Base-by-base conservation (phyloP, 2,888 invertebrate genomes). In the Lithophane socia region DNA sequence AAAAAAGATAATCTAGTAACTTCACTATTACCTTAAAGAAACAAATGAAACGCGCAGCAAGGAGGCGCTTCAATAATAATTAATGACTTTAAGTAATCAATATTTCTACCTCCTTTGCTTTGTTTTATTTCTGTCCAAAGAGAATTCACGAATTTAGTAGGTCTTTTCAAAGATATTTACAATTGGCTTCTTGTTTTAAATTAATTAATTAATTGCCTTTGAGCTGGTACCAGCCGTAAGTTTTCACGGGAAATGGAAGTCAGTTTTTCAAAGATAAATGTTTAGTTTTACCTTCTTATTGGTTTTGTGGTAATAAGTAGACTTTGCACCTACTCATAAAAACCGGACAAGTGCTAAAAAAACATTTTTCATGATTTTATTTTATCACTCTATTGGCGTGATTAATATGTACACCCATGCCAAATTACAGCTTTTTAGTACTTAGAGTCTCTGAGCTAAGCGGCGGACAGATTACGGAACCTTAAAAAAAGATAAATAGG, bases 11-110 rank as follows among this genome's bases (percentile, higher is more conserved):
- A 72, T 73, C 74, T 56, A 56, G 16, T 61, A 47, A 58, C 29
- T 21, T 52, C 56, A 66, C 52, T 75, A 78, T 73, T 66, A 60
- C 54, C 52, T 70, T 65, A 29, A 63, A 73, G 74, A 81, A 83
- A 86, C 66, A 81, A 81, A 86, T 42, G 4, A 80, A 77, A 13
- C 75, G 67, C 75, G 60, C 73, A 72, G 73, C 58, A 72, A 70
- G 47, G 24, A 72, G 56, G 47, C 75, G 44, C 60, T 61, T 65
- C 63, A 75, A 76, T 73, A 85, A 82, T 87, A 85, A 90, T 87
- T 84, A 87, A 88, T 84, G 85, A 77, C 68, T 73, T 79, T 64
- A 44, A 79, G 65, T 80, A 82, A 84, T 83, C 84, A 81, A 87
- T 87, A 87, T 86, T 81, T 29, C 8, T 44, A 64, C 42, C 52